Conservation (phyloP, 2,888 invertebrate genomes). For the Hyles lineata region DNA sequence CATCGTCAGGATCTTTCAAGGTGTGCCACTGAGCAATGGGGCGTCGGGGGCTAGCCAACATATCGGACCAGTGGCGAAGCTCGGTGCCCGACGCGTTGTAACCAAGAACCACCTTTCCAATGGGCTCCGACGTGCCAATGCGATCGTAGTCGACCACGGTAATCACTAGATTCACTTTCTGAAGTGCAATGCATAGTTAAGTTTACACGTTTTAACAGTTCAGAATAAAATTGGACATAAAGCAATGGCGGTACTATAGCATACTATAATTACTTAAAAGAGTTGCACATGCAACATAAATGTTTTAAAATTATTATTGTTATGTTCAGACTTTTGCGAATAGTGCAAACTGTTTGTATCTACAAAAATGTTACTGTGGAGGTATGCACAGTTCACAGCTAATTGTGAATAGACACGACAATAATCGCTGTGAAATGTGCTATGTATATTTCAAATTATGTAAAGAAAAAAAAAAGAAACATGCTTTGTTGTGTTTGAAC, state of each 20-base stretch:
- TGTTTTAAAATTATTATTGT: background rate
- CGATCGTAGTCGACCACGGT: constrained; percentile 99
- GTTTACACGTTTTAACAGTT: background rate
- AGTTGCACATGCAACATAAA: constrained; percentile 1
- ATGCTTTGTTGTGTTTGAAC: constrained; percentile 12
- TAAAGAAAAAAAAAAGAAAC: background rate
- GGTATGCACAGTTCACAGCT: background rate
- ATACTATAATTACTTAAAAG: background rate
- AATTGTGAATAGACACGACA: background rate
- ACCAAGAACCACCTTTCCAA: constrained; percentile 98
- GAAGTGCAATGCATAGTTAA: constrained; percentile 60
- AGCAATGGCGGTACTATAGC: background rate
- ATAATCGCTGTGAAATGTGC: too few relatives aligned
- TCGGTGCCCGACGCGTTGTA: constrained; percentile 99
- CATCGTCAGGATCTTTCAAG: constrained; percentile 98
- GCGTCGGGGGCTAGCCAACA: constrained; percentile 99
- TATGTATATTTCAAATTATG: too few relatives aligned
- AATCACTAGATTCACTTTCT: constrained; percentile 99
- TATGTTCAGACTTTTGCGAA: background rate
- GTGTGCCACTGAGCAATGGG: constrained; percentile 99
- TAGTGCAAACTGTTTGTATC: background rate
- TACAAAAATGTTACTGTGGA: too few relatives aligned
- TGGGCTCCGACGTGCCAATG: constrained; percentile 99
- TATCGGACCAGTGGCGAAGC: constrained; percentile 99
- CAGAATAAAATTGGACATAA: background rate